Base-by-base conservation (phyloP, 2,113 vertebrate genomes). In the Oncorhynchus kisutch region DNA sequence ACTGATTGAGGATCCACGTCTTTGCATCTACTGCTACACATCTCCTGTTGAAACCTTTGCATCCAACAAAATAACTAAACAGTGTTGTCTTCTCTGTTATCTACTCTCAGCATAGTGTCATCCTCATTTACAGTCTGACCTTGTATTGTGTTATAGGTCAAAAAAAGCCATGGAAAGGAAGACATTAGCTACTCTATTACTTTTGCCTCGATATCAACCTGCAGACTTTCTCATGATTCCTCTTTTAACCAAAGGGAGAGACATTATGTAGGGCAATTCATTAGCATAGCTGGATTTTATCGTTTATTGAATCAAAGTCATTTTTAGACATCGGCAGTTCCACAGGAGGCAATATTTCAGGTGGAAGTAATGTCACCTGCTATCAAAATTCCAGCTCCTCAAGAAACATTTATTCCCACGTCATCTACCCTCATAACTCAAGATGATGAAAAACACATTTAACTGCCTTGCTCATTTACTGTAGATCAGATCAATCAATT, bases 401-500 rank as follows among this genome's bases (percentile, higher is more conserved):
- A 90, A 90, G 88, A 88, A 83, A 74, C 81, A 82, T 92, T 90
- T 90, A 82, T 70, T 76, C 68, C 73, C 65, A 75, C 49, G 74
- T 73, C 67, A 65, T 84, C 39, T 76, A 7, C 51, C 64, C 82
- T 59, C 88, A 80, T 91, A 92, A 88, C 79, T 91, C 81, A 76
- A 69, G 81, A 83, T 90, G 89, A 93, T 92, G 89, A 89, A 93
- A 92, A 91, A 82, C 49, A 62, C 71, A 29, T 89, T 93, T 91
- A 88, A 88, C 83, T 71, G 81, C 72, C 87, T 85, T 85, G 76
- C 79, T 88, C 71, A 82, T 91, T 88, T 91, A 78, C 84, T 84
- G 45, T 80, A 74, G 87, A 74, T 80, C 88, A 82, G 82, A 89
- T 93, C 88, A 87, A 88, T 94, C 92, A 92, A 93, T 94, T 92